Evolutionary conservation across 2,797 vertebrate species (phyloP).

Genomic region (Coilia nasus): DNA sequence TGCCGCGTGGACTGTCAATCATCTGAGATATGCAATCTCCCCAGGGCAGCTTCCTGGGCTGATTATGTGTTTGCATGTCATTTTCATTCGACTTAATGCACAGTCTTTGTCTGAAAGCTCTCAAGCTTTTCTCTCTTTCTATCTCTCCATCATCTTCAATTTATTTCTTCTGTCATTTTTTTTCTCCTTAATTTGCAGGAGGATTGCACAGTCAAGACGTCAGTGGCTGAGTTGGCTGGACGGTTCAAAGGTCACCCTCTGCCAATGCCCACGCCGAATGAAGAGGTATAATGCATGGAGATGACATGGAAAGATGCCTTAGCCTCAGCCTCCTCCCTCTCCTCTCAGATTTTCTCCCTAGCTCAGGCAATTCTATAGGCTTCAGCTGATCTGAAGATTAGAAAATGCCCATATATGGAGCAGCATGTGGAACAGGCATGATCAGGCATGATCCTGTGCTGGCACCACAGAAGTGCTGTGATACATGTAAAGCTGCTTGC

Average conservation of each 20-base stretch:
- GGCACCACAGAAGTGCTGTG: neutral
- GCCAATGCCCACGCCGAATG: constrained; percentile 70
- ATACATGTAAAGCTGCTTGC: neutral
- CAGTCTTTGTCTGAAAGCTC: neutral
- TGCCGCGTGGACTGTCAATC: neutral
- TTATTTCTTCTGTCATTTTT: neutral
- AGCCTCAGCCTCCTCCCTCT: neutral
- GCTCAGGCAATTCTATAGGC: neutral
- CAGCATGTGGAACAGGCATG: neutral
- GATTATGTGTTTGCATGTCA: neutral
- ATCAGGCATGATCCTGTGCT: neutral
- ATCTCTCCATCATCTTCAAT: neutral
- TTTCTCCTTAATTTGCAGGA: constrained; percentile 54
- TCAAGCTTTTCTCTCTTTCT: neutral
- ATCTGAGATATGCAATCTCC: neutral
- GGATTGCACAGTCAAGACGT: constrained; percentile 76
- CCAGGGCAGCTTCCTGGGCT: neutral
- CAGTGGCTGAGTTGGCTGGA: constrained; percentile 90
- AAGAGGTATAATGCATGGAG: constrained; percentile 69
- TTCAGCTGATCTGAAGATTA: constrained; percentile 6
- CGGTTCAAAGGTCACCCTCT: constrained; percentile 83
- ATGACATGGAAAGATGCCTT: neutral
- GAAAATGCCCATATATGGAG: neutral
- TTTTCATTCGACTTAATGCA: neutral
- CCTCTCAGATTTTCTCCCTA: neutral